A percentile compares a stretch with the other conserved stretches of the same genome.
Evolutionary conservation across 2,888 invertebrate species (phyloP).

Genomic region (Dicyrtomina minuta): DNA sequence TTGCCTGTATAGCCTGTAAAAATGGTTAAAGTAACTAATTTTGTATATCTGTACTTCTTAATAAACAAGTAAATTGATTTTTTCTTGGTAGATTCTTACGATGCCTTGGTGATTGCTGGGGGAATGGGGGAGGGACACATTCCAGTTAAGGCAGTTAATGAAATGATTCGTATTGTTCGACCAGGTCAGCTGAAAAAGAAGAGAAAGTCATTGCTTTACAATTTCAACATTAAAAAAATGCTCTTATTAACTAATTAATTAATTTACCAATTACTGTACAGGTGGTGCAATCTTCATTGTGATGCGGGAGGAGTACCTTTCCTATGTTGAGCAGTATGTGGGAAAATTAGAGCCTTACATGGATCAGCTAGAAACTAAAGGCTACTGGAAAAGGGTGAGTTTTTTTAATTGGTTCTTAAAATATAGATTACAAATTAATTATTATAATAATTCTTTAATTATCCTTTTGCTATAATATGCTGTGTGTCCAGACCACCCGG

Average conservation of each 20-base stretch:
- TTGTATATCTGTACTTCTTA: not conserved
- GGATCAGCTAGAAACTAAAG: slow-evolving; percentile 52
- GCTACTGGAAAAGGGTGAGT: slow-evolving; percentile 54
- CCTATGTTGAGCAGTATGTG: slow-evolving; percentile 54
- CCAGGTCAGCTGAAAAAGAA: slow-evolving; percentile 52
- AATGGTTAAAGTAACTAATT: not conserved
- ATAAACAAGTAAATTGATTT: too few species aligned
- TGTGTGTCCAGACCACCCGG: slow-evolving; percentile 45
- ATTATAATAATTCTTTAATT: slow-evolving; percentile 6
- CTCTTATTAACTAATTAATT: not conserved
- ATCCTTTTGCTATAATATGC: not conserved
- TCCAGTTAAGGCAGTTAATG: slow-evolving; percentile 54
- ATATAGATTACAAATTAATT: slow-evolving; percentile 3
- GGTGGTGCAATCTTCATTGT: slow-evolving; percentile 55
- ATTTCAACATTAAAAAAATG: not conserved
- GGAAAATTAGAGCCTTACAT: slow-evolving; percentile 55
- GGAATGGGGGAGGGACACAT: slow-evolving; percentile 56
- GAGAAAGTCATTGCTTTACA: too few species aligned
- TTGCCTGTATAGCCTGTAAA: not conserved
- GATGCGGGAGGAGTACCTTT: slow-evolving; percentile 55
- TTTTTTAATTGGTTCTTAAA: not conserved
- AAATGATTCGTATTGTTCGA: slow-evolving; percentile 55
- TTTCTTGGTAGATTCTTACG: slow-evolving; percentile 55
- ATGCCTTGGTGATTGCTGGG: slow-evolving; percentile 54
- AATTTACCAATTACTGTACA: slow-evolving; percentile 30